phyloP scores from a whole-genome alignment of 1,140 invertebrate species.

The Neodiprion fabricii region DNA sequence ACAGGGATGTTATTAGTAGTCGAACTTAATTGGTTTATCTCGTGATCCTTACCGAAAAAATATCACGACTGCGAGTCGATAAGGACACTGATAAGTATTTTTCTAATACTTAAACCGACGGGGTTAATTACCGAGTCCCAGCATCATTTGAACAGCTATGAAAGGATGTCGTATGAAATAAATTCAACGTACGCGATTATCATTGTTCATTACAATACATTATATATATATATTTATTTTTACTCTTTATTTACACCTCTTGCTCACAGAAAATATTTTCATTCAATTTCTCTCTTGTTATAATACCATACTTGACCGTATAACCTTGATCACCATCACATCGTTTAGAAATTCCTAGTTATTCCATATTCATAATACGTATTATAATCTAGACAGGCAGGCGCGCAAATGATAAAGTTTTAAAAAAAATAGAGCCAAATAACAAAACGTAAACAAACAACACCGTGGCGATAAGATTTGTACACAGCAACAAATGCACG shows the following conservation, averaged over 20 bases:
- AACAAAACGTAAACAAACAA: background rate
- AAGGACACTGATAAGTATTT: too few species aligned
- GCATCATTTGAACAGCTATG: too few species aligned
- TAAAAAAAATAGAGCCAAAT: background rate
- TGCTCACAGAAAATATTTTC: constrained; percentile 2
- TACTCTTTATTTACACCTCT: background rate
- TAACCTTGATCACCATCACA: background rate
- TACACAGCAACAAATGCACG: background rate
- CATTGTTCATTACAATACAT: constrained; percentile 4
- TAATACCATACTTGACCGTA: background rate
- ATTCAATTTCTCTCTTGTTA: constrained; percentile 1
- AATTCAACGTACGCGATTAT: background rate
- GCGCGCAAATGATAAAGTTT: background rate
- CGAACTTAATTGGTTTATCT: too few species aligned
- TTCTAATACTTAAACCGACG: too few species aligned
- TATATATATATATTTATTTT: background rate
- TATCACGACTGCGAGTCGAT: too few species aligned
- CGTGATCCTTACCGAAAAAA: too few species aligned
- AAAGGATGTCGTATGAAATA: background rate
- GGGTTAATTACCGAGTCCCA: too few species aligned
- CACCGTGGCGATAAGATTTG: background rate
- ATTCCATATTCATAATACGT: background rate
- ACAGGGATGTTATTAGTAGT: too few species aligned
- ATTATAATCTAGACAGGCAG: background rate
- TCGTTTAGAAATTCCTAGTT: constrained; percentile 4